Evolutionary conservation across 2,113 vertebrate genomes (phyloP), one percentile per base, ranked within the genome.

Genomic region (Ploceus nigricollis): DNA sequence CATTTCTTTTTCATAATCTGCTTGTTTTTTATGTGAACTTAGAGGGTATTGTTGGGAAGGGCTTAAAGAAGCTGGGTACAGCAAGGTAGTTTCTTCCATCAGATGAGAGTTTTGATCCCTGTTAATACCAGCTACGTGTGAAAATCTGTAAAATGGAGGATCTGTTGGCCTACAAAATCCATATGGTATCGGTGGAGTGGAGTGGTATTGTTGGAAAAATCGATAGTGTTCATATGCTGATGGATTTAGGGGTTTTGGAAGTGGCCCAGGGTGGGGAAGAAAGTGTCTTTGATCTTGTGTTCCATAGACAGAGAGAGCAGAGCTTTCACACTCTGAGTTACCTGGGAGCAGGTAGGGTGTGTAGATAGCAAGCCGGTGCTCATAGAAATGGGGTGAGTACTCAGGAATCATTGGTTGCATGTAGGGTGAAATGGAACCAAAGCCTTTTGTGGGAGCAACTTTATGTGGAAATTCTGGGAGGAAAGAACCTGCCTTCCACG

Each of bases 261-360:
- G 37, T 51, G 98, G 94, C 96, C 98, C 97, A 2, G 97, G 97
- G 33, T 98, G 99, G 48, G 98, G 98, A 72, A 98, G 97, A 88
- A 99, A 97, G 40, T 98, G 98, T 97, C 98, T 98, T 63, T 99
- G 99, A 22, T 98, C 97, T 91, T 98, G 98, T 57, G 98, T 44
- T 54, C 98, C 97, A 4, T 98, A 98, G 90, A 98, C 89, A 47
- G 97, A 98, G 30, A 97, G 92, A 96, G 97, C 92, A 65, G 98
- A 81, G 30, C 90, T 76, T 58, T 98, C 98, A 37, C 98, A 98
- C 39, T 98, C 97, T 0, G 98, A 93, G 58, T 89, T 98, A 21
- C 98, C 97, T 9, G 97, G 71, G 13, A 98, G 97, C 37, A 99
- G 96, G 92, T 98, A 99, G 19, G 98, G 98, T 11, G 98, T 96